Base-by-base conservation (phyloP, 2,797 vertebrate species). In the Ctenopoma multispine region DNA sequence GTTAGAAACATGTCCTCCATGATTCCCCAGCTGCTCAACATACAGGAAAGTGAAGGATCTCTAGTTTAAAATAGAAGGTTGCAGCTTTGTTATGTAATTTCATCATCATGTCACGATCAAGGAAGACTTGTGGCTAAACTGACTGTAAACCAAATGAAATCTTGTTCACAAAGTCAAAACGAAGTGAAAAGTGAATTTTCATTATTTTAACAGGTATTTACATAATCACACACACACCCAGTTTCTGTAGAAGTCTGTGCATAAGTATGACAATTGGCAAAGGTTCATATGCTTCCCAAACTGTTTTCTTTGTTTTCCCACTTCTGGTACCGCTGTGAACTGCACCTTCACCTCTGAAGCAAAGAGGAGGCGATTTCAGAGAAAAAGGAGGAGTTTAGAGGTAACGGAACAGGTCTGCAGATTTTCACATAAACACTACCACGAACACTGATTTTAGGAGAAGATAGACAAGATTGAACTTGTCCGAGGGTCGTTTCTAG, bases 401-500 rank as follows among this genome's bases (percentile, higher is more conserved):
- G 58, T 57, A 44, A 21, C 40, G 21, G 41, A 27, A 56, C 56
- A 71, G 6, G 31, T 69, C 21, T 50, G 13, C 55, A 51, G 36
- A 64, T 17, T 41, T 49, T 60, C 59, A 27, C 41, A 53, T 12
- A 13, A 23, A 9, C 24, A 9, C 4, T 38, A 31, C 24, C 14
- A 17, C 1, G 17, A 18, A 44, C 15, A 44, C 15, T 7, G 15
- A 44, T 17, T 18, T 7, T 7, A 0, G 14, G 5, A 11, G 5
- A 48, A 7, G 15, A 27, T 21, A 54, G 34, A 31, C 49, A 53
- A 41, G 48, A 21, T 7, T 23, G 1, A 36, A 55, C 27, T n/a
- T 38, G 23, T 18, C 63, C 4, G 5, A 23, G 10, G n/a, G 4
- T 7, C 4, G 23, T 7, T 38, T 66, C 5, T n/a, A 29, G 7